phyloP scores from a whole-genome alignment of 2,888 invertebrate species.

The Amiota minor region DNA sequence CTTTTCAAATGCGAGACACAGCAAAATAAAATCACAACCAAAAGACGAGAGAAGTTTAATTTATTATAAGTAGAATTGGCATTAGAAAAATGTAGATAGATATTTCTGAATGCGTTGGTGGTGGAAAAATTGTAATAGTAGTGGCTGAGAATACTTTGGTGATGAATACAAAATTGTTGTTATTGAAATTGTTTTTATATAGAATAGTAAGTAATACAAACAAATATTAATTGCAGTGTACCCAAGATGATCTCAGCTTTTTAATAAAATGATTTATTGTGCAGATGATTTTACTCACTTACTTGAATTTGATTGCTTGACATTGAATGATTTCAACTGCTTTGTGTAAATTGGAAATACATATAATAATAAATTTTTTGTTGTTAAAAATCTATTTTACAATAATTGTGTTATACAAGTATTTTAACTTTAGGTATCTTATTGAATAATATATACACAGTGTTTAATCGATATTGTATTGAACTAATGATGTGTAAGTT shows the following conservation, averaged over 20 bases:
- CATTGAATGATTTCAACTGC: too few relatives aligned
- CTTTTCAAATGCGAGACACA: conserved; percentile 46
- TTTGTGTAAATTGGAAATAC: too few relatives aligned
- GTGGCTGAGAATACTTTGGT: too few relatives aligned
- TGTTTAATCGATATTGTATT: too few relatives aligned
- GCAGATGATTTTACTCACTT: background rate
- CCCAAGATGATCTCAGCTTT: conserved; percentile 26
- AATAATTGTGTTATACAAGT: too few relatives aligned
- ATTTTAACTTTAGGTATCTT: background rate
- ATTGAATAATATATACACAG: background rate
- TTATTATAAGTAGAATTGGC: conserved; percentile 33
- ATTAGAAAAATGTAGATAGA: conserved; percentile 31
- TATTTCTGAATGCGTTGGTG: conserved; percentile 59
- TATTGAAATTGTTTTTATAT: too few relatives aligned
- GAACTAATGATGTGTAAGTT: background rate
- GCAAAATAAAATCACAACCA: conserved; percentile 30
- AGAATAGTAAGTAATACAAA: too few relatives aligned
- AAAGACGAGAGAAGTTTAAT: conserved; percentile 36
- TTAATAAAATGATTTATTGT: background rate
- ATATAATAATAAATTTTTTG: too few relatives aligned
- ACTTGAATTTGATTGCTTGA: too few relatives aligned
- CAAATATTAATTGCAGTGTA: too few relatives aligned
- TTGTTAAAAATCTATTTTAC: too few relatives aligned
- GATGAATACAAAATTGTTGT: too few relatives aligned
- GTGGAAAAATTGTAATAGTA: conserved; percentile 9